phyloP scores from a whole-genome alignment of 1,140 invertebrate genomes.

The Diploscapter pachys region DNA sequence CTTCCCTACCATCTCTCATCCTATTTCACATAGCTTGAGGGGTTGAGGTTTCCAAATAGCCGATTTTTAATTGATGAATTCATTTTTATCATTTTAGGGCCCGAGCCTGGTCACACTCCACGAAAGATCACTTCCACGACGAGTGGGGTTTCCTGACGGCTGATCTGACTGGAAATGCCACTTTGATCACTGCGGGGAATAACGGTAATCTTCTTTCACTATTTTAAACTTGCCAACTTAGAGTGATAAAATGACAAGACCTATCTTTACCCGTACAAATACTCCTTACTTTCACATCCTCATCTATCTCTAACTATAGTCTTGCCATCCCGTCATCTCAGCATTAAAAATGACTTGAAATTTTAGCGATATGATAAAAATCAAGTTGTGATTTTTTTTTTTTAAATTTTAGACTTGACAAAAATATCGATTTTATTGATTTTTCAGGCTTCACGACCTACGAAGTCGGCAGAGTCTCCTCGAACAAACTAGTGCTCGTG shows the following conservation, averaged over 20 bases:
- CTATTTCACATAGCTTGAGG: no score
- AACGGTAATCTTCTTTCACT: slow-evolving; percentile 44
- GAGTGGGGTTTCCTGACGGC: slow-evolving; percentile 59
- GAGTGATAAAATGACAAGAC: not conserved
- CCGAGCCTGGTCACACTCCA: slow-evolving; percentile 57
- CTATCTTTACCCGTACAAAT: no score
- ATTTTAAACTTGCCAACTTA: slow-evolving; percentile 16
- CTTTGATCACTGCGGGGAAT: slow-evolving; percentile 58
- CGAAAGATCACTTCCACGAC: slow-evolving; percentile 59
- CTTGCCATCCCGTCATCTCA: no score
- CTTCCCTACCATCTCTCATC: no score
- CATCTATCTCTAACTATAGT: no score
- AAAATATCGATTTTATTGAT: slow-evolving; percentile 19
- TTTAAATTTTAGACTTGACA: not conserved
- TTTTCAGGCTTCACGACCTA: slow-evolving; percentile 58
- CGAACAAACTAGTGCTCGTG: slow-evolving; percentile 51
- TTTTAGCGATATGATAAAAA: not conserved
- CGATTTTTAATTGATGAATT: not conserved
- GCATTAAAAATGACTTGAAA: no score
- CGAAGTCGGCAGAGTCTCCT: slow-evolving; percentile 52
- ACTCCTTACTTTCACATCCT: no score
- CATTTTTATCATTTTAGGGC: slow-evolving; percentile 52
- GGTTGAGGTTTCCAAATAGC: no score
- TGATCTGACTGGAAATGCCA: slow-evolving; percentile 54
- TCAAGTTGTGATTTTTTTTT: slow-evolving; percentile 14